phyloP scores from a whole-genome alignment of 1,140 invertebrate species.

The Ganaspis sp. region DNA sequence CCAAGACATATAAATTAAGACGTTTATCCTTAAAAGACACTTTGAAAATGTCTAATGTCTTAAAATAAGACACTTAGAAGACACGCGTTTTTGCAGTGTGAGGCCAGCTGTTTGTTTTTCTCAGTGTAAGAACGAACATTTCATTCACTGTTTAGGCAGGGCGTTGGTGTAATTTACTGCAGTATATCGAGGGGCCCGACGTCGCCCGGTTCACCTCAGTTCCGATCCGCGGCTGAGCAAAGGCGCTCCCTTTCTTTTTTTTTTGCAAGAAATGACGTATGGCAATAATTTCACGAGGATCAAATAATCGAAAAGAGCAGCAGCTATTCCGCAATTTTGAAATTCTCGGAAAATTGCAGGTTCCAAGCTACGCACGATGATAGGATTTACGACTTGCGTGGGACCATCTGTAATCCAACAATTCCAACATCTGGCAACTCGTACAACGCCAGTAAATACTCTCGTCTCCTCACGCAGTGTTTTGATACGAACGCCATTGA shows the following conservation, averaged over 20 bases:
- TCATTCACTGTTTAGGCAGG: constrained; percentile 28
- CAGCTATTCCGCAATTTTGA: constrained; percentile 10
- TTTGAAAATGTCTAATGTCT: no score
- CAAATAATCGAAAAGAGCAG: not conserved
- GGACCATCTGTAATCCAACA: constrained; percentile 30
- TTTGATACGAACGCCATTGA: constrained; percentile 14
- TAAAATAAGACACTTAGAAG: no score
- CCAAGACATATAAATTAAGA: no score
- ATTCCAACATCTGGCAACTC: constrained; percentile 27
- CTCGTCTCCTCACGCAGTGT: not conserved
- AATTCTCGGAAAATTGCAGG: constrained; percentile 12
- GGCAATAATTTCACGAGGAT: not conserved
- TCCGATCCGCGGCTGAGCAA: constrained; percentile 23
- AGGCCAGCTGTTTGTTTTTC: constrained; percentile 11
- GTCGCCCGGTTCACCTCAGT: constrained; percentile 24
- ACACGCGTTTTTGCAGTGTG: no score
- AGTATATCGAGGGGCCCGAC: constrained; percentile 1
- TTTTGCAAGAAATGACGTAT: not conserved
- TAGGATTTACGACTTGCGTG: constrained; percentile 29
- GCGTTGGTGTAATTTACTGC: constrained; percentile 12
- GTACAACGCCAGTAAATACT: constrained; percentile 8
- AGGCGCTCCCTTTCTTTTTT: not conserved
- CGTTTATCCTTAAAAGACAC: no score
- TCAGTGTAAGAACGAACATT: constrained; percentile 23
- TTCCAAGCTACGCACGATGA: constrained; percentile 7